phyloP scores from a whole-genome alignment of 1,140 invertebrate species.

The Piezodorus guildinii region DNA sequence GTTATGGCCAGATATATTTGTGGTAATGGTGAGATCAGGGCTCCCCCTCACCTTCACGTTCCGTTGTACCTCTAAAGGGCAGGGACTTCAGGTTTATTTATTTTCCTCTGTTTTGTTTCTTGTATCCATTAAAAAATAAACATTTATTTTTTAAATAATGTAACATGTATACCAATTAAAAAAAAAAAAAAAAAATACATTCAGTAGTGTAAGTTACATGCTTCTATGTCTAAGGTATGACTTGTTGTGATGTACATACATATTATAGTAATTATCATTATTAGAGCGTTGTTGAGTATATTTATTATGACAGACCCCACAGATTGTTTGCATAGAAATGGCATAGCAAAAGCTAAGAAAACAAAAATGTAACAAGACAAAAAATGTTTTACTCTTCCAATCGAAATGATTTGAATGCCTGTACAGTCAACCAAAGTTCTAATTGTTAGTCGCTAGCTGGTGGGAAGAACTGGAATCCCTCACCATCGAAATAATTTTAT shows the following conservation, averaged over 20 bases:
- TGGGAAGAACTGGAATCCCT: too few relatives aligned
- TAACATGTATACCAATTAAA: conserved; percentile 22
- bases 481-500: too few relatives aligned
- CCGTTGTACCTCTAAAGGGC: neutral
- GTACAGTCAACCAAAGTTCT: too few relatives aligned
- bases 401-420: too few relatives aligned
- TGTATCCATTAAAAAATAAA: conserved; percentile 3
- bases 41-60: neutral
- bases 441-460: too few relatives aligned
- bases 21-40: conserved; percentile 5
- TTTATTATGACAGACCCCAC: conserved; percentile 16
- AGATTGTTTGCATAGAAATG: conserved; percentile 19
- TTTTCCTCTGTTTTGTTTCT: neutral
- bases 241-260: conserved; percentile 26
- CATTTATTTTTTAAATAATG: conserved; percentile 14
- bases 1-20: neutral
- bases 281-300: conserved; percentile 20
- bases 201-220: conserved; percentile 22
- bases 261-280: conserved; percentile 24
- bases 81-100: neutral
- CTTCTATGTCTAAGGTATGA: conserved; percentile 26
- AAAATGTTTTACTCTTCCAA: conserved; percentile 16
- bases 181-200: conserved; percentile 1
- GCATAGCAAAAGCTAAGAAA: conserved; percentile 16
- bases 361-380: neutral